Evolutionary conservation across 2,113 vertebrate species (phyloP).

Genomic region (Aramus guarauna): DNA sequence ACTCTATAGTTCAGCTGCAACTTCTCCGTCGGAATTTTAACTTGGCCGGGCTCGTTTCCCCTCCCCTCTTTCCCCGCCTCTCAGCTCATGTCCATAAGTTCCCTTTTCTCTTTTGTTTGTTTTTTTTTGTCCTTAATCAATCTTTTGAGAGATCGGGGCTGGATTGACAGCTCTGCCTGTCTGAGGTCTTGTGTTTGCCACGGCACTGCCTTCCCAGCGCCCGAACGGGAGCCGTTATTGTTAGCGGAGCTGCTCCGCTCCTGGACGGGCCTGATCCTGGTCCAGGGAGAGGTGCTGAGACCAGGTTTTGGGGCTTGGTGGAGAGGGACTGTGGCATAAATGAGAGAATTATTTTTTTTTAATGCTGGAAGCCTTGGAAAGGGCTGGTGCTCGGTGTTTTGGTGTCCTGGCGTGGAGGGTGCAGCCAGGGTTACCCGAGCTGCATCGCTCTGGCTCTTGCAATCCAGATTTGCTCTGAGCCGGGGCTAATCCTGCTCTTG

Average conservation of each 20-base stretch:
- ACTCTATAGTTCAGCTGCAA: constrained; percentile 63
- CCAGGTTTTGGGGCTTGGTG: accelerated
- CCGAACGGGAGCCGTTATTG: neutral
- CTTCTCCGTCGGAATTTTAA: constrained; percentile 73
- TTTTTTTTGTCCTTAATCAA: constrained; percentile 42
- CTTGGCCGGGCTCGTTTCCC: constrained; percentile 35
- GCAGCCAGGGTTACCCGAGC: accelerated
- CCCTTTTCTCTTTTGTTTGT: constrained; percentile 49
- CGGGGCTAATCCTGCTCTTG: neutral
- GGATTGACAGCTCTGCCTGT: constrained; percentile 47
- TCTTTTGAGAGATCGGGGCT: constrained; percentile 34
- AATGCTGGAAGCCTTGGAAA: neutral
- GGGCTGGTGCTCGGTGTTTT: accelerated
- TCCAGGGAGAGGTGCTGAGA: accelerated
- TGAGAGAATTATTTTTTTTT: neutral
- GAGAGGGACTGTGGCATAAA: accelerated
- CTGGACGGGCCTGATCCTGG: neutral
- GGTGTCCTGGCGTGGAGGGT: neutral
- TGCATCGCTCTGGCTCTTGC: neutral
- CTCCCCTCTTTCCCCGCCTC: constrained; percentile 49
- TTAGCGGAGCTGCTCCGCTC: neutral
- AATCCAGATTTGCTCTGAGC: neutral
- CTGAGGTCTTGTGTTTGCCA: neutral
- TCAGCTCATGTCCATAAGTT: constrained; percentile 55
- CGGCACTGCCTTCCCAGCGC: neutral